These are phyloP conservation scores for Heliornis fulica DNA, from an alignment of 2,113 vertebrate species.

Conservation along the genomic window DNA sequence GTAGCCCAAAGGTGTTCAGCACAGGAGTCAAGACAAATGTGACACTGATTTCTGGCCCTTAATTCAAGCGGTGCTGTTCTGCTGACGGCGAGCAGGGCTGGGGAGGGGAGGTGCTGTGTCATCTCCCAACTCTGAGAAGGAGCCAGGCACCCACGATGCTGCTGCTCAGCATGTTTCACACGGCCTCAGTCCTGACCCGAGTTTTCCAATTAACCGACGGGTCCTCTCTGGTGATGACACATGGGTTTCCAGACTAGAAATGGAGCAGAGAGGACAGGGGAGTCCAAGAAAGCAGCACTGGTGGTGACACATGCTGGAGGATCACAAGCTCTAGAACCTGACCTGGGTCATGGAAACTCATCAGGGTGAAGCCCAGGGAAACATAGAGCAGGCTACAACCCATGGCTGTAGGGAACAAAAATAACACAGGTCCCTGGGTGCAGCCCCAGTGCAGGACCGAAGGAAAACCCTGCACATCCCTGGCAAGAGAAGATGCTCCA, in stretches of 20 bases:
- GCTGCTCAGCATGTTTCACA: not conserved
- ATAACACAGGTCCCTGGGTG: not conserved
- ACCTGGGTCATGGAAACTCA: not conserved
- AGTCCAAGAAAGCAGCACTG: accelerated
- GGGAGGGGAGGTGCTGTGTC: not conserved
- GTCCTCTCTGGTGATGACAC: not conserved
- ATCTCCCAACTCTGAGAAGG: not conserved
- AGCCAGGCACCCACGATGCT: not conserved
- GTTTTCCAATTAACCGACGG: not conserved
- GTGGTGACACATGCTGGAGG: not conserved
- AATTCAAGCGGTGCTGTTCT: not conserved
- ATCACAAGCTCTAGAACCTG: accelerated
- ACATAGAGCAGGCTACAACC: not conserved
- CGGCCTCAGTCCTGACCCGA: not conserved
- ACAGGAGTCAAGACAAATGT: not conserved
- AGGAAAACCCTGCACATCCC: not conserved
- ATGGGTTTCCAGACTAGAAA: not conserved
- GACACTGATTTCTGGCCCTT: conserved; percentile 24
- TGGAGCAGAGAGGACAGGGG: not conserved
- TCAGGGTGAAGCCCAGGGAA: not conserved
- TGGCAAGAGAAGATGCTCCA: not conserved
- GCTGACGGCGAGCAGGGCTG: not conserved
- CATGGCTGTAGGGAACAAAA: not conserved
- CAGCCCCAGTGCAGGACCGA: accelerated
- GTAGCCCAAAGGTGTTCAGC: not conserved